Evolutionary conservation across 1,140 invertebrate genomes (phyloP).

Genomic region (Scaptodrosophila lebanonensis): DNA sequence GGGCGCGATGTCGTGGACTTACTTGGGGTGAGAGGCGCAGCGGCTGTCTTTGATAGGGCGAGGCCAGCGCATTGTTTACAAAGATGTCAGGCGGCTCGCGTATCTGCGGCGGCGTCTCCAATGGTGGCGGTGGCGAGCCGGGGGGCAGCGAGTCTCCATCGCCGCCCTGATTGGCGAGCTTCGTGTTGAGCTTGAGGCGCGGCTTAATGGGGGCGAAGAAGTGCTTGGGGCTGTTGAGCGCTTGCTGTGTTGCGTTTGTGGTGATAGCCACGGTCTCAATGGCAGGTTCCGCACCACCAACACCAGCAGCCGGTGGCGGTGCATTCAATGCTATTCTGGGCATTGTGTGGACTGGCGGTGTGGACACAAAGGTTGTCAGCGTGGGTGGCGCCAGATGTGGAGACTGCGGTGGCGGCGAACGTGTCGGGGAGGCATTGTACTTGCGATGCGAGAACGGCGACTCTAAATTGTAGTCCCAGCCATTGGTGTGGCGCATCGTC

Average conservation of each 20-base stretch:
- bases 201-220: slow-evolving; percentile 75
- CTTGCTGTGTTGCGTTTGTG: slow-evolving; percentile 56
- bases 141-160: slow-evolving; percentile 35
- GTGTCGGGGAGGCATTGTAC: slow-evolving; percentile 42
- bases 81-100: slow-evolving; percentile 69
- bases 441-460: slow-evolving; percentile 71
- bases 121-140: slow-evolving; percentile 51
- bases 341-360: slow-evolving; percentile 48
- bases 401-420: slow-evolving; percentile 41
- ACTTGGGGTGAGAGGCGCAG: slow-evolving; percentile 58
- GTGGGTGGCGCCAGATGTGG: slow-evolving; percentile 22
- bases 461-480: slow-evolving; percentile 73
- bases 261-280: slow-evolving; percentile 71
- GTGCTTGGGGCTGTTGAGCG: slow-evolving; percentile 69
- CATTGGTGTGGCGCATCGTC: slow-evolving; percentile 67
- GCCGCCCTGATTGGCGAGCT: slow-evolving; percentile 54
- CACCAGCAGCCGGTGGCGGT: slow-evolving; percentile 13
- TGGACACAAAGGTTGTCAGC: slow-evolving; percentile 51
- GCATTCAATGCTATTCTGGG: slow-evolving; percentile 53
- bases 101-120: slow-evolving; percentile 9
- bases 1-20: slow-evolving; percentile 63
- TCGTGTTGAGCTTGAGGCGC: slow-evolving; percentile 68
- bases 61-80: slow-evolving; percentile 67
- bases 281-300: neutral
- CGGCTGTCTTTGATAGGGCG: slow-evolving; percentile 58